Evolutionary conservation across 2,797 vertebrate species (phyloP), one percentile per base, ranked within the genome.

Genomic region (Eremophila alpestris): DNA sequence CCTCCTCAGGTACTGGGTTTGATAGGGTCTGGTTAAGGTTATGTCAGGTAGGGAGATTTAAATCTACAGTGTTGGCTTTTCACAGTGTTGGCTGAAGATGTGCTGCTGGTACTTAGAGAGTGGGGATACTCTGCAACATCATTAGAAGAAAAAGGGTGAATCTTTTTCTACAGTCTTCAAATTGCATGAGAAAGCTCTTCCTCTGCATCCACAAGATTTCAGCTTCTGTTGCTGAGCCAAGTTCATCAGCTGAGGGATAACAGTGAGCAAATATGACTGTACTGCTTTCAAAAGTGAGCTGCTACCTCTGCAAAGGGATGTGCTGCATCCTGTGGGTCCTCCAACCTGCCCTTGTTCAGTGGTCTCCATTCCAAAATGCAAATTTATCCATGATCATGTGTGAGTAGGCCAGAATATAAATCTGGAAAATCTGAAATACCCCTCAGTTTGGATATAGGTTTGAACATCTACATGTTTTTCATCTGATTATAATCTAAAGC

Each of bases 301-400:
- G 48, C 64, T 73, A 16, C 46, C 13, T 67, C 52, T 74, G 78
- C 54, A 79, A 71, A 87, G 26, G n/a, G 19, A 55, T 21, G 11
- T 30, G 34, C 54, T 56, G 29, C 10, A 13, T n/a, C 17, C 58
- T 21, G 14, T 36, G 29, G 24, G 29, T 52, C 40, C 84, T 68
- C 62, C 0, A 0, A 30, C 17, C 20, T 71, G 45, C 30, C 15
- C 41, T 52, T 2, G 1, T 49, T 54, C 58, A 36, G 29, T n/a
- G 20, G 26, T n/a, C 36, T 64, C 27, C 26, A 58, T 4, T 75
- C 21, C n/a, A 40, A 68, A 79, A 22, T 14, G 22, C 19, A 82
- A n/a, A n/a, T 54, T 58, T n/a, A 65, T 23, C 55, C 67, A 59
- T 55, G 32, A 63, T 7, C 20, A 29, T 0, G 2, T 24, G 3